Percentiles rank a stretch among this genome's conserved stretches.
Evolutionary conservation across 2,797 vertebrate species (phyloP).

Genomic region (Tinamus major): DNA sequence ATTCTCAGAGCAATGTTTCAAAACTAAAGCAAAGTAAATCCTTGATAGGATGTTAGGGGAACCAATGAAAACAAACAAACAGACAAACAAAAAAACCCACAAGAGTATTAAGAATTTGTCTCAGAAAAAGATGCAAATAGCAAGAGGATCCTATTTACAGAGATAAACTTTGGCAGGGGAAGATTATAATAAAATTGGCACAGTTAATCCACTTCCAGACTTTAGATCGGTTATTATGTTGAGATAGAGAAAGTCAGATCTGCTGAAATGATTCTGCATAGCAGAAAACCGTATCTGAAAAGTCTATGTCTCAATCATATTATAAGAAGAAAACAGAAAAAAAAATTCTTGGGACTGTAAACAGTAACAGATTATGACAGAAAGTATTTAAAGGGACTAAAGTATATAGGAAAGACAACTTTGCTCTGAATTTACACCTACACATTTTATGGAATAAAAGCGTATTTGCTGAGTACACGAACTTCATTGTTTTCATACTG

Average conservation of each 20-base stretch:
- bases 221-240: not conserved
- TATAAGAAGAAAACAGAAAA: not conserved
- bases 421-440: not conserved
- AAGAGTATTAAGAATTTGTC: not conserved
- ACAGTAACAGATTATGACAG: not conserved
- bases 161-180: not conserved
- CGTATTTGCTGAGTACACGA: not conserved
- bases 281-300: not conserved
- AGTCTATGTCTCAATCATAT: not conserved
- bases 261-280: not conserved
- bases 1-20: not conserved
- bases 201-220: not conserved
- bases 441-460: not conserved
- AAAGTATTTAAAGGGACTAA: not conserved
- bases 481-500: not conserved
- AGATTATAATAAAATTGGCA: not conserved
- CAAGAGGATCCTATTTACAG: not conserved
- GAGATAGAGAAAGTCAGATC: not conserved
- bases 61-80: too few relatives aligned
- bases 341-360: not conserved
- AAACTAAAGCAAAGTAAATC: not conserved
- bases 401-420: not conserved
- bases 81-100: not conserved
- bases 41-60: not conserved
- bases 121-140: not conserved